phyloP scores from a whole-genome alignment of 2,113 vertebrate genomes.

The Ramphastos sulfuratus region DNA sequence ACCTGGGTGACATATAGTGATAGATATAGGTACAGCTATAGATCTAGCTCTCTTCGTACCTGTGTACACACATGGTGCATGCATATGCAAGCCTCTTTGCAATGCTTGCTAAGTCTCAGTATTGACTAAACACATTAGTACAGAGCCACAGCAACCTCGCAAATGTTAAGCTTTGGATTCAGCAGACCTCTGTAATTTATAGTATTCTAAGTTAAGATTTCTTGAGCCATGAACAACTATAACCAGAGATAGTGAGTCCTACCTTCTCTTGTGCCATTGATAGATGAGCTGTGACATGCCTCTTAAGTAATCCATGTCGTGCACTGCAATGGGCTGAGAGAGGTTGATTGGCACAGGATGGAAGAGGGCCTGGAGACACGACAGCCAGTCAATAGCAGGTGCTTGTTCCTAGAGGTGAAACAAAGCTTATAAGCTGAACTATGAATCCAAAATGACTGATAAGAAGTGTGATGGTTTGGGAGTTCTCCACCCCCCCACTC shows the following conservation, averaged over 20 bases:
- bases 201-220: neutral
- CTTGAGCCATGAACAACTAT: neutral
- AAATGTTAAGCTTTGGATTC: neutral
- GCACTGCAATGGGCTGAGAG: conserved; percentile 81
- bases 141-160: neutral
- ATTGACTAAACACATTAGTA: neutral
- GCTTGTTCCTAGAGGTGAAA: conserved; percentile 77
- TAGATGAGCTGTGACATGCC: conserved; percentile 81
- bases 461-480: neutral
- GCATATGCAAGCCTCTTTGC: neutral
- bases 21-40: neutral
- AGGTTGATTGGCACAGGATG: conserved; percentile 75
- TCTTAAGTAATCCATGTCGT: conserved; percentile 86
- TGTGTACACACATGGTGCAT: neutral
- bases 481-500: too few relatives aligned
- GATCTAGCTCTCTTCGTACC: too few relatives aligned
- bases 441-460: neutral
- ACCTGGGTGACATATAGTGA: neutral
- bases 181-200: neutral
- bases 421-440: neutral
- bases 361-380: conserved; percentile 83
- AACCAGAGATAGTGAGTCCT: neutral
- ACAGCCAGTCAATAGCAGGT: conserved; percentile 88
- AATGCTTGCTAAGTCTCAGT: neutral
- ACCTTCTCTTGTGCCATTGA: conserved; percentile 57